These are phyloP conservation scores for Tenodera sinensis DNA, from an alignment of 2,888 invertebrate genomes.

Conservation along the genomic window DNA sequence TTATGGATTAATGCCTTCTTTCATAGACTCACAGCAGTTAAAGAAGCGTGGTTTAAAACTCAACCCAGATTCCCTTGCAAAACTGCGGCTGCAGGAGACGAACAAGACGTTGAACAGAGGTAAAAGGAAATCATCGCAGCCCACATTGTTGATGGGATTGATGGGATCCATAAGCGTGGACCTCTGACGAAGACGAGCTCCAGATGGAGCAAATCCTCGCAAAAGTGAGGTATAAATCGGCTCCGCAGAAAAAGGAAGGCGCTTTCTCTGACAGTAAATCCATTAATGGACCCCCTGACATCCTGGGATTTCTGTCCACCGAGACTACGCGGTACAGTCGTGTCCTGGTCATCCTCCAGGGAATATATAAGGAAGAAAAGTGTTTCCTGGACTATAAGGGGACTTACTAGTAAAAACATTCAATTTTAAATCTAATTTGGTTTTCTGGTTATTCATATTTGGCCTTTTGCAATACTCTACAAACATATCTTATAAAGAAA, in stretches of 20 bases:
- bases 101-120: not conserved
- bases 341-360: not conserved
- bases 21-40: too few species aligned
- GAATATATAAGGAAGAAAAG: not conserved
- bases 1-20: too few species aligned
- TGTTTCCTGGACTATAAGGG: not conserved
- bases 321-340: not conserved
- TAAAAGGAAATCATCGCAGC: not conserved
- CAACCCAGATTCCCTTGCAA: too few species aligned
- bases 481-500: too few species aligned
- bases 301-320: not conserved
- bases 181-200: not conserved
- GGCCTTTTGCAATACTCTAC: too few species aligned
- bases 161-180: not conserved
- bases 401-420: too few species aligned
- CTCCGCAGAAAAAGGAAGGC: not conserved
- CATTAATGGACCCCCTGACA: not conserved
- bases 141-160: not conserved
- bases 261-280: not conserved
- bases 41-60: too few species aligned
- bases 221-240: not conserved
- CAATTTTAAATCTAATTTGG: too few species aligned
- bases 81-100: not conserved
- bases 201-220: not conserved
- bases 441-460: too few species aligned